Conservation (phyloP, 1,140 invertebrate species). For the Stegodyphus dumicola region DNA sequence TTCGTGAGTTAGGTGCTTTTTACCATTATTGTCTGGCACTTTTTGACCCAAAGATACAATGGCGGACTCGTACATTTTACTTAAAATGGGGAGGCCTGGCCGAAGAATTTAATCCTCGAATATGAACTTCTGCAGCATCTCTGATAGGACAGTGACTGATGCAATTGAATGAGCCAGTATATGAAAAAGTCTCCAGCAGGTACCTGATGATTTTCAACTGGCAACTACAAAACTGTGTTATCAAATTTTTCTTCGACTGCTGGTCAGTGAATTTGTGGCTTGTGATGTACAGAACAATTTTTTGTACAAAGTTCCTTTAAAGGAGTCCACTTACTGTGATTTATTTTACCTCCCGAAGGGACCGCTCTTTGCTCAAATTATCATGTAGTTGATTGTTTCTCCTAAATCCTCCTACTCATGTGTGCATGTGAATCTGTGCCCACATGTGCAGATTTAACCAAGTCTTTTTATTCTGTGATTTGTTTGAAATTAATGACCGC, state of each 20-base stretch:
- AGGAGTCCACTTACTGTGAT: constrained; percentile 55
- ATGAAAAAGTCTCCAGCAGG: neutral
- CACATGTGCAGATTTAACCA: too few relatives aligned
- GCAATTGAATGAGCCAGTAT: neutral
- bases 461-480: too few relatives aligned
- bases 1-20: constrained; percentile 89
- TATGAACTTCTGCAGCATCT: neutral
- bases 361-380: constrained; percentile 52
- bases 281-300: constrained; percentile 44
- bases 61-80: constrained; percentile 89
- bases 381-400: neutral
- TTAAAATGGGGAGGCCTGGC: constrained; percentile 88
- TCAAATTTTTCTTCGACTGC: constrained; percentile 24
- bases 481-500: too few relatives aligned
- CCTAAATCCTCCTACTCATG: too few relatives aligned
- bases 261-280: constrained; percentile 45
- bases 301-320: constrained; percentile 59
- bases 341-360: constrained; percentile 54
- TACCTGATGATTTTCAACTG: constrained; percentile 18
- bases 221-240: constrained; percentile 27
- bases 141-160: neutral
- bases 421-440: too few relatives aligned
- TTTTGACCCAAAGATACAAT: constrained; percentile 84
- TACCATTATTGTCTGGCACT: constrained; percentile 88
- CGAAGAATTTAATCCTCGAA: constrained; percentile 62